A percentile compares a stretch with the other conserved stretches of the same genome.
Evolutionary conservation across 2,888 invertebrate species (phyloP).

Genomic region (Euzophera pinguis): DNA sequence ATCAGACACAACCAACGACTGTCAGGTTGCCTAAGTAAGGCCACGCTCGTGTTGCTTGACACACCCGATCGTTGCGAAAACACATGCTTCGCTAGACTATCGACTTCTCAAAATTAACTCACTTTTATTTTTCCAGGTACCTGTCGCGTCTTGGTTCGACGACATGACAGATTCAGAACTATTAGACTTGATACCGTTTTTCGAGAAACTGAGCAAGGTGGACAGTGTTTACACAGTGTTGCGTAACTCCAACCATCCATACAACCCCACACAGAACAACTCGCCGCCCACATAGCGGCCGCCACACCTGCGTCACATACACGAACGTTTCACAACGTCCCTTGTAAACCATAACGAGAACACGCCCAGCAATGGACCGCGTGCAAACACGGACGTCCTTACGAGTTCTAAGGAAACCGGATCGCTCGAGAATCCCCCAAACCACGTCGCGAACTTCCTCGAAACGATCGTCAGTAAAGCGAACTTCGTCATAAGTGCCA

Average conservation of each 20-base stretch:
- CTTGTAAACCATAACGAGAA: no score
- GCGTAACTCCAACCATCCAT: conserved; percentile 94
- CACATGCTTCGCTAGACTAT: no score
- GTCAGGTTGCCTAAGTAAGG: no score
- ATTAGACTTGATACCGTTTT: conserved; percentile 97
- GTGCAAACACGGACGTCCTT: not conserved
- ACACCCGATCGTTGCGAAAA: no score
- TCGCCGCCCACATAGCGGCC: conserved; percentile 66
- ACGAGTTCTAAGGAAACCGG: conserved; percentile 6
- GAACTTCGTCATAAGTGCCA: conserved; percentile 76
- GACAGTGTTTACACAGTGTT: conserved; percentile 98
- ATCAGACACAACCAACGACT: no score
- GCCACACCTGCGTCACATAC: conserved; percentile 20
- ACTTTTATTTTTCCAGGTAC: conserved; percentile 83
- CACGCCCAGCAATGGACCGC: not conserved
- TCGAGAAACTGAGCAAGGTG: conserved; percentile 97
- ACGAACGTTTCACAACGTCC: not conserved
- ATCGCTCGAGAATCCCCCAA: conserved; percentile 26
- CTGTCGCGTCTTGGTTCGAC: conserved; percentile 99
- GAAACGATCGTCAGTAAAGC: conserved; percentile 50
- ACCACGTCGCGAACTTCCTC: conserved; percentile 35
- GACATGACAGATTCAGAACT: conserved; percentile 98
- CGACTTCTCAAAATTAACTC: not conserved
- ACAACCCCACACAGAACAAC: conserved; percentile 78
- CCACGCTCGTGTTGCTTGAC: no score